phyloP scores from a whole-genome alignment of 2,797 vertebrate genomes.

The Sternotherus odoratus region DNA sequence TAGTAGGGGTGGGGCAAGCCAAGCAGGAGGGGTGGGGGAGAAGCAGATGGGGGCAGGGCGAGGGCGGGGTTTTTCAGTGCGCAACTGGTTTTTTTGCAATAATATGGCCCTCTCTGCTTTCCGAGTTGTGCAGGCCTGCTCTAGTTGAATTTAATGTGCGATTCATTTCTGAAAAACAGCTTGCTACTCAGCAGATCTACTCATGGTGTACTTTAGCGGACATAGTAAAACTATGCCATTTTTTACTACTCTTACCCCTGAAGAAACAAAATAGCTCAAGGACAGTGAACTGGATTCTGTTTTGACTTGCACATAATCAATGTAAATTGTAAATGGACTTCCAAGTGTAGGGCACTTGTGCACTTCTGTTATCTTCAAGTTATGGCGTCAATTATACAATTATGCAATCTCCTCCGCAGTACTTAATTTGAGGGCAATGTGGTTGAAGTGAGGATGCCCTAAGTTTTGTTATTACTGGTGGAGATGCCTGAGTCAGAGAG shows the following conservation, averaged over 20 bases:
- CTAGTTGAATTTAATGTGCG: neutral
- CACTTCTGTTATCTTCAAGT: neutral
- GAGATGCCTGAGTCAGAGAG: constrained; percentile 16
- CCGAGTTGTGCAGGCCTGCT: no score
- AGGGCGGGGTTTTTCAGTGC: no score
- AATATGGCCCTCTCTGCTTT: no score
- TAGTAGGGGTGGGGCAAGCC: no score
- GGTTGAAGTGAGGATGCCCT: neutral
- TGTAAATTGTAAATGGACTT: rapidly evolving
- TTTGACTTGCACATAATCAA: neutral
- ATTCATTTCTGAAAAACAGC: neutral
- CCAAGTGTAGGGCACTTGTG: rapidly evolving
- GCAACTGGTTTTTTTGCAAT: no score
- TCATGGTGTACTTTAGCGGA: neutral
- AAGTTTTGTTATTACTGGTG: constrained; percentile 18
- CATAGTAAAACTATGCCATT: neutral
- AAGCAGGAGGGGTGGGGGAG: no score
- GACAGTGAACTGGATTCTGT: neutral
- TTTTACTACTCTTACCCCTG: neutral
- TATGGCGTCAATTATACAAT: neutral
- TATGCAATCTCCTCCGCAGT: neutral
- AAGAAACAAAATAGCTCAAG: rapidly evolving
- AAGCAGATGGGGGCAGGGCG: no score
- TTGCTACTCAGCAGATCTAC: neutral
- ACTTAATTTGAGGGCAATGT: neutral